phyloP scores from a whole-genome alignment of 2,888 invertebrate species.

The Pyrocoelia pectoralis region DNA sequence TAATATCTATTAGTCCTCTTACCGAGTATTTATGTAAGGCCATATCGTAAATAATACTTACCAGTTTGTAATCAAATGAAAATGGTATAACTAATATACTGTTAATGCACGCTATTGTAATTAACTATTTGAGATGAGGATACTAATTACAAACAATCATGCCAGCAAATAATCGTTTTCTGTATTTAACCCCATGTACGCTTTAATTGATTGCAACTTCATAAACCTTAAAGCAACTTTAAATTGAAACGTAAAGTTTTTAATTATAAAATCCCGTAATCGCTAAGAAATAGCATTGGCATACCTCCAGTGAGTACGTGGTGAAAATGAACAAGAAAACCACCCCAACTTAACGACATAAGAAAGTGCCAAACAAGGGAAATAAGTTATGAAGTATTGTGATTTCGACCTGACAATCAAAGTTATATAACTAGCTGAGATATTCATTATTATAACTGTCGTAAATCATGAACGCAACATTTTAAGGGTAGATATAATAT shows the following conservation, averaged over 20 bases:
- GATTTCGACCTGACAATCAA: no score
- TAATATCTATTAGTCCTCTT: background rate
- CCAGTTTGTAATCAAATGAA: background rate
- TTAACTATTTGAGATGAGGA: conserved; percentile 9
- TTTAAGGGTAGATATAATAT: no score
- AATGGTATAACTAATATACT: background rate
- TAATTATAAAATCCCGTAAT: background rate
- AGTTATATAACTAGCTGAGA: no score
- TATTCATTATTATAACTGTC: no score
- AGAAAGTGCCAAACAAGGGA: no score
- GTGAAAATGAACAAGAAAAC: no score
- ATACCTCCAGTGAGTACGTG: no score
- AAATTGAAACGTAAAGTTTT: background rate
- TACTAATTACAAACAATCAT: conserved; percentile 20
- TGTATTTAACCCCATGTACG: background rate
- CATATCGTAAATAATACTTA: background rate
- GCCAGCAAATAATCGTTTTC: conserved; percentile 15
- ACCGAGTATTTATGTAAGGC: background rate
- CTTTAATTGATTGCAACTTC: conserved; percentile 4
- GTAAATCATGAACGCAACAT: no score
- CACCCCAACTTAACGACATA: no score
- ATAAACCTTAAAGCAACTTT: background rate
- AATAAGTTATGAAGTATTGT: no score
- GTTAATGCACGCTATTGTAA: background rate
- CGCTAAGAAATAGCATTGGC: no score